These are phyloP conservation scores for sheep (Ovis aries) DNA, from an alignment of 2,113 vertebrate genomes.

Conservation along the genomic window ARS-UI_Ramb_v3.0 NC_056055.1:75140001-75140500, in stretches of 20 bases:
- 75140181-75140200: constrained; percentile 59
- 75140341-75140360: constrained; percentile 76
- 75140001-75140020: constrained; percentile 14
- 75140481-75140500: background rate
- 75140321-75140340: constrained; percentile 76
- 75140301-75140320: constrained; percentile 70
- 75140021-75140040: constrained; percentile 36
- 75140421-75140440: constrained; percentile 63
- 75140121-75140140: constrained; percentile 51
- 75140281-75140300: constrained; percentile 62
- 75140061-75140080: background rate
- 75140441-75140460: constrained; percentile 34
- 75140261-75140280: constrained; percentile 73
- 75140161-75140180: constrained; percentile 50
- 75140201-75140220: constrained; percentile 50
- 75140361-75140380: constrained; percentile 72
- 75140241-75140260: constrained; percentile 63
- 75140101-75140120: constrained; percentile 63
- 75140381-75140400: constrained; percentile 65
- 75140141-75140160: constrained; percentile 61
- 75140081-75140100: background rate
- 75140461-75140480: background rate
- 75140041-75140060: background rate
- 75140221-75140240: constrained; percentile 70
- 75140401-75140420: constrained; percentile 52